A percentile compares a stretch with the other conserved stretches of the same genome.
These are phyloP conservation scores for Erynnis tages DNA, from an alignment of 2,888 invertebrate species.

Conservation along the genomic window DNA sequence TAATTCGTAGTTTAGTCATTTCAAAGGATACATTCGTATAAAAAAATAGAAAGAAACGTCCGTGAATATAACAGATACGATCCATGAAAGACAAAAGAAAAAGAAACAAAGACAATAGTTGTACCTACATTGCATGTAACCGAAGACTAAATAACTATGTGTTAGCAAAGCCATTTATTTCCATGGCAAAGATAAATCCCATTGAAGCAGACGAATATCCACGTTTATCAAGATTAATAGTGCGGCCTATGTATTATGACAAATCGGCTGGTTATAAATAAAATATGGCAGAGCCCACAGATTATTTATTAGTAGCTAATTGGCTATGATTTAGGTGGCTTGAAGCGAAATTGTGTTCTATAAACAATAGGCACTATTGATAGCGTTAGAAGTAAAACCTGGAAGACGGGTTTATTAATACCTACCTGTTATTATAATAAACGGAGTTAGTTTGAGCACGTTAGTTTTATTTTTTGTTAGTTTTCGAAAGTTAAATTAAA, in stretches of 20 bases:
- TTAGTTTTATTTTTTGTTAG: too few species aligned
- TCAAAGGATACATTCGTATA: too few species aligned
- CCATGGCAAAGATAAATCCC: constrained; percentile 11
- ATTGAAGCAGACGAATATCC: constrained; percentile 14
- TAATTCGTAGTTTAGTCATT: too few species aligned
- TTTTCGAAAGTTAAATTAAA: too few species aligned
- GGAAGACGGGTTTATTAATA: too few species aligned
- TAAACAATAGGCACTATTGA: not conserved
- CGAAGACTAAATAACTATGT: constrained; percentile 1
- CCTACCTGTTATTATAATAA: too few species aligned
- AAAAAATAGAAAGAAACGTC: too few species aligned
- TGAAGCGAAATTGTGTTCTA: constrained; percentile 1
- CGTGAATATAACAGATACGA: too few species aligned
- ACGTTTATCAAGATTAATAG: constrained; percentile 22
- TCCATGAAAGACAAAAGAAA: too few species aligned
- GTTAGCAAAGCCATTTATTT: constrained; percentile 13
- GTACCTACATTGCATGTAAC: too few species aligned
- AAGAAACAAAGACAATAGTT: too few species aligned
- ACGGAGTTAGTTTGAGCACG: too few species aligned
- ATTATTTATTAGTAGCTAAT: constrained; percentile 23
- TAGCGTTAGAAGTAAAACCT: not conserved
- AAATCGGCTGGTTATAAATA: constrained; percentile 22
- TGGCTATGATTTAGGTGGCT: constrained; percentile 8
- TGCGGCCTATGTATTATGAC: constrained; percentile 18
- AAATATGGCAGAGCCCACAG: constrained; percentile 21